These are phyloP conservation scores for Vimba vimba DNA, from an alignment of 2,113 vertebrate species.

Conservation along the genomic window DNA sequence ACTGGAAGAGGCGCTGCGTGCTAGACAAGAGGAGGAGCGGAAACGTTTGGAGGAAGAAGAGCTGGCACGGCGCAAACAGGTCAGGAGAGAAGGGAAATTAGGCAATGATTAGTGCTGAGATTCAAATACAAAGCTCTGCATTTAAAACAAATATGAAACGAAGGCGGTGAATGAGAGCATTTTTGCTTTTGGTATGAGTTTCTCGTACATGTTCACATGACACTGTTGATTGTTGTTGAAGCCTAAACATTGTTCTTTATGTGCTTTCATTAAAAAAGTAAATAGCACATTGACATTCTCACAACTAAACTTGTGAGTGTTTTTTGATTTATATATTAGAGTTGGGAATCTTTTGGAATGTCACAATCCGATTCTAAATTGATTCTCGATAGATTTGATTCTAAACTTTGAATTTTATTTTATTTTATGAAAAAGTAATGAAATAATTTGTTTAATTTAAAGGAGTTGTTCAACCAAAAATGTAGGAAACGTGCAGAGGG, in stretches of 20 bases:
- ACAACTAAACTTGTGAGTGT: not conserved
- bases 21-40: slow-evolving; percentile 88
- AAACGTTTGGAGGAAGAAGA: slow-evolving; percentile 94
- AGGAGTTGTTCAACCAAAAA: too few relatives aligned
- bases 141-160: not conserved
- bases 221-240: not conserved
- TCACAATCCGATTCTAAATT: too few relatives aligned
- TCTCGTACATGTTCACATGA: not conserved
- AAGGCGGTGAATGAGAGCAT: not conserved
- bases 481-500: too few relatives aligned
- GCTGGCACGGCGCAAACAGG: slow-evolving; percentile 92
- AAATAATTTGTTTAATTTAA: too few relatives aligned
- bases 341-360: too few relatives aligned
- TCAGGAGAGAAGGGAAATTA: slow-evolving; percentile 59
- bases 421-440: too few relatives aligned
- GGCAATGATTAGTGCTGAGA: not conserved
- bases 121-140: not conserved
- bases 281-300: not conserved
- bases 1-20: slow-evolving; percentile 88
- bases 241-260: not conserved
- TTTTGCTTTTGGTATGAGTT: not conserved
- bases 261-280: not conserved
- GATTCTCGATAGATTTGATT: too few relatives aligned
- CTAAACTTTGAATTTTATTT: too few relatives aligned
- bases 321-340: too few relatives aligned